Evolutionary conservation across 2,888 invertebrate genomes (phyloP), one percentile per base, ranked within the genome.

Genomic region (Hydropsyche betteni): DNA sequence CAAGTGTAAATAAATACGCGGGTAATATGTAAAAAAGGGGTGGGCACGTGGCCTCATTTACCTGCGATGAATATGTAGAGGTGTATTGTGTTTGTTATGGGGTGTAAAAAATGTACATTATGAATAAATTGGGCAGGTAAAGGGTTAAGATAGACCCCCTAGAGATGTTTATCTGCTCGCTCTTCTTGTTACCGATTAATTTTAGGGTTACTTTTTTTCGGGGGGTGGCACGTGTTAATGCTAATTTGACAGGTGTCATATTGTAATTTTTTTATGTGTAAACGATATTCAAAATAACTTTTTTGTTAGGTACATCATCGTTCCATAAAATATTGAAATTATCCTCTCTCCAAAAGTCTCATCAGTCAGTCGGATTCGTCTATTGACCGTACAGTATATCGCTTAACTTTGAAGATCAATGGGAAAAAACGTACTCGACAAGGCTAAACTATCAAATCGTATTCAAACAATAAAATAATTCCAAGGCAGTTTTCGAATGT

Each of bases 1-100:
- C 36, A 36, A 64, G 64, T 64, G 36, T 64, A 34, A 64, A 44
- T 44, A 44, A 34, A n/a, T 64, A 64, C 64, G 36, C n/a, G 36
- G 12, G 34, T 64, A 34, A 64, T 64, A 64, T 64, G 34, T 64
- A 64, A 64, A 34, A 24, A 64, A 34, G 64, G 64, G 64, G 64
- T 34, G 78, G 24, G 61, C 78, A 70, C 78, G 78, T 76, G 78
- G 70, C 78, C 58, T 69, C 69, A 74, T 78, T 78, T 78, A 78
- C 70, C 70, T 70, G 70, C 38, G 51, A 53, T 70, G 55, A 76
- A 76, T 78, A 78, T 78, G 74, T 68, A 78, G 61, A 14, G 53
- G 53, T 14, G 53, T 14, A 16, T n/a, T 53, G 2, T 24, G 53
- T 53, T 53, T n/a, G 12, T 16, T n/a, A n/a, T 16, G n/a, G 53